Conservation (phyloP, 2,113 vertebrate genomes). For the Oreotragus oreotragus region DNA sequence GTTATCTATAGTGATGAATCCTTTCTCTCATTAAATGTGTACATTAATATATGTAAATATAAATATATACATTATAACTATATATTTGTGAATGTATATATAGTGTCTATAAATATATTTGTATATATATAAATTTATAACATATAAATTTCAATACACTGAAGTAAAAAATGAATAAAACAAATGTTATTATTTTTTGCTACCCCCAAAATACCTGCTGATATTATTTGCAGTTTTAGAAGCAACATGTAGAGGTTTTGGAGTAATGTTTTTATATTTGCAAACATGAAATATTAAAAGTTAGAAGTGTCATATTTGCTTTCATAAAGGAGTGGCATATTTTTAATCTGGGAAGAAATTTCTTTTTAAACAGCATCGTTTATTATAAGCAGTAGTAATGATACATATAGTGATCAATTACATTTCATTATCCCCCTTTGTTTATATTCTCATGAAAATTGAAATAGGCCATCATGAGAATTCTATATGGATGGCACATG, state of each 20-base stretch:
- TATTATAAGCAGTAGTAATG: background rate
- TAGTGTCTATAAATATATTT: too few relatives aligned
- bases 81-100: background rate
- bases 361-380: background rate
- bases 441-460: conserved; percentile 52
- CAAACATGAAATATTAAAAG: background rate
- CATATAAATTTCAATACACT: background rate
- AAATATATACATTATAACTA: background rate
- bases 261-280: background rate
- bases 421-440: conserved; percentile 16
- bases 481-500: background rate
- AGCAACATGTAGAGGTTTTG: background rate
- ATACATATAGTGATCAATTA: background rate
- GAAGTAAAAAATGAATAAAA: background rate
- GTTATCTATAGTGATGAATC: background rate
- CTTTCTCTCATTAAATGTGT: background rate
- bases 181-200: background rate
- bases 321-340: background rate
- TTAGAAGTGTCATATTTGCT: background rate
- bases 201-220: background rate
- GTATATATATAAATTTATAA: background rate
- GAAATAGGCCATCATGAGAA: background rate
- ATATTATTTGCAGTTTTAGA: background rate
- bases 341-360: background rate
- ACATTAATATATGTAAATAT: background rate